These are phyloP conservation scores for Teleogryllus occipitalis DNA, from an alignment of 1,140 invertebrate species.

Conservation along the genomic window DNA sequence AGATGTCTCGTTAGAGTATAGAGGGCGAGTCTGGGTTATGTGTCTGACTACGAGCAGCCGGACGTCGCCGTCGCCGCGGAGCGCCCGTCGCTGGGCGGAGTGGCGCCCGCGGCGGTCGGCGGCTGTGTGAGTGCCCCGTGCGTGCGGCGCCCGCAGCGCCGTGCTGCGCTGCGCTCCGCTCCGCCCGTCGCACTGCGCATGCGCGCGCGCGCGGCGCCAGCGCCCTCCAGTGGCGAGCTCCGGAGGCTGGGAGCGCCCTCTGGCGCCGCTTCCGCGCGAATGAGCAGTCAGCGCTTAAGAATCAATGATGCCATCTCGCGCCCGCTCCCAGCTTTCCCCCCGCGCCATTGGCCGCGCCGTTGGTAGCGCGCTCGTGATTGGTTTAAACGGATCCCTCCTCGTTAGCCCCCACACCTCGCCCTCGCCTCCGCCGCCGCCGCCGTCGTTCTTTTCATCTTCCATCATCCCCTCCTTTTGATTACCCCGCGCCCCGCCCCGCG, in stretches of 20 bases:
- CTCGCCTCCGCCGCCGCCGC: too few species aligned
- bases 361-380: slow-evolving; percentile 9
- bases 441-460: slow-evolving; percentile 6
- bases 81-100: too few species aligned
- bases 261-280: slow-evolving; percentile 12
- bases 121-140: too few species aligned
- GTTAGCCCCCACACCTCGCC: slow-evolving; percentile 8
- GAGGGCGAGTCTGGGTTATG: too few species aligned
- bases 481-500: too few species aligned
- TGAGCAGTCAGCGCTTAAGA: slow-evolving; percentile 13
- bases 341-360: not conserved
- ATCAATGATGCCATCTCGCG: slow-evolving; percentile 14
- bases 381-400: slow-evolving; percentile 12
- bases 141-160: too few species aligned
- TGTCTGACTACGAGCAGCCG: too few species aligned
- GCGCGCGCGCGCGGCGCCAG: not conserved
- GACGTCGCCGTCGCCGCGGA: too few species aligned
- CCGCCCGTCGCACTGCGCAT: not conserved
- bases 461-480: slow-evolving; percentile 8
- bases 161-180: not conserved
- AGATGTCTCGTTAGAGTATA: too few species aligned
- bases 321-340: not conserved
- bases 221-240: not conserved
- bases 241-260: slow-evolving; percentile 9
- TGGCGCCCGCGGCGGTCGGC: too few species aligned